Base-by-base conservation (phyloP, 2,113 vertebrate genomes). In the Australoheros scitulus region DNA sequence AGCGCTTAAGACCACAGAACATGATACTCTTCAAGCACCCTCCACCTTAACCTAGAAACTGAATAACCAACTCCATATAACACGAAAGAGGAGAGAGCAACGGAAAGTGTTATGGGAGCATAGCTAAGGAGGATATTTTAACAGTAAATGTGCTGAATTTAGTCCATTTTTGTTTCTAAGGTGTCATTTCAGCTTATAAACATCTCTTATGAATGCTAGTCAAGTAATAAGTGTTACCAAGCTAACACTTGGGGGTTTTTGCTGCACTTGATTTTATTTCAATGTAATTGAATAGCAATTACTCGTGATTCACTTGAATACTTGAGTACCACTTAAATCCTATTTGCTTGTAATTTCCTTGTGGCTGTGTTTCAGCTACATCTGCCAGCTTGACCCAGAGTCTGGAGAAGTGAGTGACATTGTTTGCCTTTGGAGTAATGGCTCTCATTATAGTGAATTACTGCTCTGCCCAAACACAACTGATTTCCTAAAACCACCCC, bases 11-110 rank as follows among this genome's bases (percentile, higher is more conserved):
- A 65, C 63, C 38, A 65, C 63, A 65, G 34, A 7, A 36, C 34
- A 36, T 36, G 34, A 43, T 1, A 8, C 38, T 65, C 0, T 65
- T 65, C 24, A n/a, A 43, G 3, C 24, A 65, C 63, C 63, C n/a
- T 43, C 63, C 10, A 47, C n/a, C n/a, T 65, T 38, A 47, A 11
- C 63, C 22, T 65, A 26, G 38, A 47, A 97, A 96, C 94, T 93
- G 86, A 94, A 94, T 97, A 95, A 98, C 97, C 96, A 96, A 96
- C 94, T 97, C 97, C 96, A 99, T 97, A 97, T 99, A 97, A 96
- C 94, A 87, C 85, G 85, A 84, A 57, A 86, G 88, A 75, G 55
- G 18, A 76, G 52, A 76, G 79, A 80, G 52, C 57, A 10, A 74
- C 8, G 82, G 22, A 72, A 13, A 76, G 50, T 13, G 22, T 50